Evolutionary conservation across 2,113 vertebrate genomes (phyloP), one percentile per base, ranked within the genome.

Genomic region (Toxotes jaculatrix): DNA sequence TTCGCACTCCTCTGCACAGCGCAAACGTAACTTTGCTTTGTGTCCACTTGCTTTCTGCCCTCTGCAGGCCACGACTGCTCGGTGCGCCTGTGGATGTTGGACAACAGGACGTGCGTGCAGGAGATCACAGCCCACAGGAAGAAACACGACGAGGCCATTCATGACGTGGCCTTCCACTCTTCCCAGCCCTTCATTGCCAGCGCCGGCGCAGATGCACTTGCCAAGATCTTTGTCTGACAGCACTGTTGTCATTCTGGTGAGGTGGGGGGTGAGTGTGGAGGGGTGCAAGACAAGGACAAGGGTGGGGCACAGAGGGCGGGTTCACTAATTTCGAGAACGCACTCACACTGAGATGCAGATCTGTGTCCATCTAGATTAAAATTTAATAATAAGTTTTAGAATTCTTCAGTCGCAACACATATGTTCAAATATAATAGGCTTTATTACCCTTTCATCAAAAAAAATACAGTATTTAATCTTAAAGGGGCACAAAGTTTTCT

Each of bases 111-210:
- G 0, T 98, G 97, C 0, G 96, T 97, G 81, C 97, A 98, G 94
- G 97, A 98, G 94, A 97, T 98, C 93, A 97, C 97, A 0, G 97
- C 96, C 0, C 97, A 98, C 92, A 96, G 97, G 88, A 97, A 97
- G 93, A 98, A 98, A 87, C 97, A 98, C 1, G 96, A 97, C 34
- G 97, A 98, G 91, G 97, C 97, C 89, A 97, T 98, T 78, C 97
- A 97, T 0, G 96, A 97, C 0, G 97, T 98, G 61, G 97, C 97
- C 89, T 98, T 97, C 93, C 97, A 98, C 90, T 94, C 96, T n/a
- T 93, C 95, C 36, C 96, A 96, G 89, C 96, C 97, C 69, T 96
- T 97, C 80, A 96, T 97, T 0, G 97, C 96, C 91, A 97, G 96
- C 0, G 97, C 96, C 0, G 97, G 97, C 0, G 96, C 97, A 2